Evolutionary conservation across 2,113 vertebrate species (phyloP).

Genomic region (Cebus imitator): DNA sequence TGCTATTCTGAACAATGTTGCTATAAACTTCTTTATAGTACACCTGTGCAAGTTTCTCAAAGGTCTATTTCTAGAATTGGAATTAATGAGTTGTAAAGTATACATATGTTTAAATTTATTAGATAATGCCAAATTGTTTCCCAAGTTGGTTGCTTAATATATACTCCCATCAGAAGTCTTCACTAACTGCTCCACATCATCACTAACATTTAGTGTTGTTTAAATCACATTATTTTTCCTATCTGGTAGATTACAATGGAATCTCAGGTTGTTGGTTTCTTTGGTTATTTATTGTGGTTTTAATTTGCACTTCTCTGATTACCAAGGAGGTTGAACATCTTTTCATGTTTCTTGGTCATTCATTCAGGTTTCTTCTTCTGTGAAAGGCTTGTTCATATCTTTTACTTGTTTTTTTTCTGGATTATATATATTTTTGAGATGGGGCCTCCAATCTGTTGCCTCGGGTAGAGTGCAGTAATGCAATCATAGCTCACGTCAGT

Average conservation of each 20-base stretch:
- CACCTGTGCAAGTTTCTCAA: neutral
- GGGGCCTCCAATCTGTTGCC: too few species aligned
- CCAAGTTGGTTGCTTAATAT: neutral
- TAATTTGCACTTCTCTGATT: constrained; percentile 18
- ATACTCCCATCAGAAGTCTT: neutral
- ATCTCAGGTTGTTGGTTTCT: neutral
- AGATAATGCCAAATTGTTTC: neutral
- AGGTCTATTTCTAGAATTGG: constrained; percentile 25
- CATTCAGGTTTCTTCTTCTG: constrained; percentile 29
- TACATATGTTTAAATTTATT: neutral
- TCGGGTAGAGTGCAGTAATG: too few species aligned
- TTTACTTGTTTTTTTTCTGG: neutral
- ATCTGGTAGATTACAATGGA: constrained; percentile 24
- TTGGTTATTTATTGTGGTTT: constrained; percentile 2
- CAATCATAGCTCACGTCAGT: too few species aligned
- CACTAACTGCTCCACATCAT: neutral
- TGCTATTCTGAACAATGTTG: neutral
- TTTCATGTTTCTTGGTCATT: constrained; percentile 11
- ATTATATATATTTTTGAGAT: neutral
- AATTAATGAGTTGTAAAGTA: constrained; percentile 13
- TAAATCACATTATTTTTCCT: constrained; percentile 8
- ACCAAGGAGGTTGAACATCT: constrained; percentile 3
- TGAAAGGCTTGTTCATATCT: neutral
- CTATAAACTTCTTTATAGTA: constrained; percentile 2
- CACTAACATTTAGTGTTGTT: neutral